Percentiles rank a stretch among this genome's conserved stretches.
phyloP scores from a whole-genome alignment of 2,797 vertebrate species.

The Centropyge bicolor region DNA sequence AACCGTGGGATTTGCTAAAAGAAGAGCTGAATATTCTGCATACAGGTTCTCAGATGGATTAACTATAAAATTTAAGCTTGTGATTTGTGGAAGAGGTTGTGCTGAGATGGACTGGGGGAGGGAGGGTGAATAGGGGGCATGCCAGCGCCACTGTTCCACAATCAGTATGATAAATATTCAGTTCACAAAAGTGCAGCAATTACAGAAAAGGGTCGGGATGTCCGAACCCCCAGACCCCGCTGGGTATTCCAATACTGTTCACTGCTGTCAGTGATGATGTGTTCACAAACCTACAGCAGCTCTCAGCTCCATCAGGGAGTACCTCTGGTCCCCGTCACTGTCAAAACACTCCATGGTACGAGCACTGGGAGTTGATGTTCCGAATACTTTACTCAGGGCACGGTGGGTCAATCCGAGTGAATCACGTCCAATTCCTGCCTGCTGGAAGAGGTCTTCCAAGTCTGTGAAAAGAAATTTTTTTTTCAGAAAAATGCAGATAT shows the following conservation, averaged over 20 bases:
- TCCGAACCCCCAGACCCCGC: constrained; percentile 41
- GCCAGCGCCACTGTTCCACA: constrained; percentile 69
- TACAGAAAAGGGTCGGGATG: constrained; percentile 49
- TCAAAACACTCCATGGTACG: constrained; percentile 75
- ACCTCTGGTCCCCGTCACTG: constrained; percentile 74
- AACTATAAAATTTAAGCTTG: constrained; percentile 39
- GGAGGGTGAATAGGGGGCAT: constrained; percentile 55
- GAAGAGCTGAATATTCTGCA: constrained; percentile 39
- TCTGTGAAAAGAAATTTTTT: constrained; percentile 66
- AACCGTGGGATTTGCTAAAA: constrained; percentile 53
- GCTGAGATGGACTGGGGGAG: constrained; percentile 15
- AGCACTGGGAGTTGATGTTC: constrained; percentile 58
- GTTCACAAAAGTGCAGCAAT: constrained; percentile 82
- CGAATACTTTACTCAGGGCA: constrained; percentile 71
- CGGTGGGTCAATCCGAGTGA: constrained; percentile 71
- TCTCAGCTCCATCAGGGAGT: constrained; percentile 79
- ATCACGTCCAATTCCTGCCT: constrained; percentile 24
- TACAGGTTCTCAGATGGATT: constrained; percentile 30
- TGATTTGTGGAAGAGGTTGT: constrained; percentile 37
- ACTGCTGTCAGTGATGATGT: constrained; percentile 47
- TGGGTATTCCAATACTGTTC: constrained; percentile 75
- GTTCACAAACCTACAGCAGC: constrained; percentile 79
- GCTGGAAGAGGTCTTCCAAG: constrained; percentile 74
- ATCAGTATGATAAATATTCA: constrained; percentile 75
- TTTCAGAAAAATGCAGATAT: not conserved